These are phyloP conservation scores for Hirtodrosophila alboralis DNA, from an alignment of 2,888 invertebrate species.

Conservation along the genomic window DNA sequence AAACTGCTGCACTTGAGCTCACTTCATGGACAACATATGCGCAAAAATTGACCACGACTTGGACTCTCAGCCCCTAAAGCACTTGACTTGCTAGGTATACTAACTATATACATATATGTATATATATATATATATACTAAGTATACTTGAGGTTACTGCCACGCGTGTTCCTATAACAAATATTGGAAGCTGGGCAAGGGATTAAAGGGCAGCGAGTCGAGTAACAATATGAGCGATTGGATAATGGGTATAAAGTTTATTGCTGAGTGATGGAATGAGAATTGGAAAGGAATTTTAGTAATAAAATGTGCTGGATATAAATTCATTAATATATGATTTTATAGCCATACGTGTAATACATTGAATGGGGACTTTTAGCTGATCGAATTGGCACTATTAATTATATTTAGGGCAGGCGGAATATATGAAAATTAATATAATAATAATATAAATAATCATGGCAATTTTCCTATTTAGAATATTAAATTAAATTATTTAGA, in stretches of 20 bases:
- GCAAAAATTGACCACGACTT: constrained; percentile 66
- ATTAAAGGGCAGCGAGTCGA: background rate
- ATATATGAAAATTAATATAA: no score
- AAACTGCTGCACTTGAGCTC: constrained; percentile 60
- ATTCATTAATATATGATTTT: no score
- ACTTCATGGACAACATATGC: constrained; percentile 66
- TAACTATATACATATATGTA: constrained; percentile 12
- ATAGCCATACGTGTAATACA: no score
- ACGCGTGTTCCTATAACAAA: constrained; percentile 23
- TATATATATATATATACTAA: no score
- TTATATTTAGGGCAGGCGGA: no score
- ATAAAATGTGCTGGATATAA: no score
- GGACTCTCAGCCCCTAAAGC: constrained; percentile 18
- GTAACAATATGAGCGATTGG: constrained; percentile 29
- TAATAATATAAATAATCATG: no score
- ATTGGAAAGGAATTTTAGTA: constrained; percentile 5
- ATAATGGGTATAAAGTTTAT: constrained; percentile 25
- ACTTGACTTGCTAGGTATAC: constrained; percentile 20
- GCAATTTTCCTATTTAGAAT: no score
- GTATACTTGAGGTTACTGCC: constrained; percentile 22
- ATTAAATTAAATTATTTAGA: no score
- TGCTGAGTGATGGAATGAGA: no score
- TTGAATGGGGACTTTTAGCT: no score
- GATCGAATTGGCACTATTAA: no score
- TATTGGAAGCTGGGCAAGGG: background rate